Percentiles rank a stretch among this genome's conserved stretches.
These are phyloP conservation scores for Trinorchestia longiramus DNA, from an alignment of 1,140 invertebrate species.

Conservation along the genomic window DNA sequence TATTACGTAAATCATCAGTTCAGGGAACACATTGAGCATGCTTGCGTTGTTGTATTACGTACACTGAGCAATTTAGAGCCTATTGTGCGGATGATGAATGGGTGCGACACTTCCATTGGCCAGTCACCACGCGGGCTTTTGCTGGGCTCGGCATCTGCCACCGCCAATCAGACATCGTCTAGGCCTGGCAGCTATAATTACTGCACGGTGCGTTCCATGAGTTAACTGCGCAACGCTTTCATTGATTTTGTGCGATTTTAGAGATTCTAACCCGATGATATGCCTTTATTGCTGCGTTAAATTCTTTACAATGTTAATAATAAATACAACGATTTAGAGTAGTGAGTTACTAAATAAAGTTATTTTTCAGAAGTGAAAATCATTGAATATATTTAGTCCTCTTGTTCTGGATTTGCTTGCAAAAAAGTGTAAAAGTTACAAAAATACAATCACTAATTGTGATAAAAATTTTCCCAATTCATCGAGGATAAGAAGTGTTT, in stretches of 20 bases:
- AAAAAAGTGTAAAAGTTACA: background rate
- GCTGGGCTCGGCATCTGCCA: background rate
- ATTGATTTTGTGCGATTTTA: background rate
- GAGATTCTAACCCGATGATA: background rate
- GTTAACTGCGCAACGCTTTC: background rate
- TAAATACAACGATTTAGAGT: background rate
- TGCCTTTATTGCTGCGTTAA: background rate
- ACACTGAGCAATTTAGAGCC: background rate
- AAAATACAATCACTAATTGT: no score
- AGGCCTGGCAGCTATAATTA: background rate
- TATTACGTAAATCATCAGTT: no score
- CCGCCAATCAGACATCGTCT: background rate
- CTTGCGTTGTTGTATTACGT: background rate
- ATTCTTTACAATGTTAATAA: background rate
- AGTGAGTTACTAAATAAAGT: background rate
- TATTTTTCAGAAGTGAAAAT: background rate
- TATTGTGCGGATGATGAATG: background rate
- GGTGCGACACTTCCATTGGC: background rate
- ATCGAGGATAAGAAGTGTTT: background rate
- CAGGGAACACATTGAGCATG: background rate
- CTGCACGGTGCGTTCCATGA: background rate
- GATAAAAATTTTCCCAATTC: background rate
- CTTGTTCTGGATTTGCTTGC: background rate
- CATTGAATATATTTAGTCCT: background rate
- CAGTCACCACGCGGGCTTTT: background rate